phyloP scores from a whole-genome alignment of 2,113 vertebrate species.

The Mustelus asterias region DNA sequence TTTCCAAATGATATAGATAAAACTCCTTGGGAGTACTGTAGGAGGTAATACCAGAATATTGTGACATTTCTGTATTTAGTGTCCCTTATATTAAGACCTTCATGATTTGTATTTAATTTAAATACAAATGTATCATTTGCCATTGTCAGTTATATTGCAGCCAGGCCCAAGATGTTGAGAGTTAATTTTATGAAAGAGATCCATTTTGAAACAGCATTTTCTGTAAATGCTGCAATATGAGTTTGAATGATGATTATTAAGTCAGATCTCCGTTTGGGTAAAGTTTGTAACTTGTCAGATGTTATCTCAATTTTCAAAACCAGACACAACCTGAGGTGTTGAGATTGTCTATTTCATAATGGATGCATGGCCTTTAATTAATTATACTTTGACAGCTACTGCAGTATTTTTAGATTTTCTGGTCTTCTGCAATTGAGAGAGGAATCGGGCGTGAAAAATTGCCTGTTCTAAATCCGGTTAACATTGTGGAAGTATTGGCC shows the following conservation, averaged over 20 bases:
- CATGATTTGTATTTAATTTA: background rate
- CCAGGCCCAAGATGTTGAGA: background rate
- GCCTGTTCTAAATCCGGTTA: background rate
- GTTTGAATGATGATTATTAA: background rate
- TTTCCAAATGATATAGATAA: background rate
- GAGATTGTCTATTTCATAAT: background rate
- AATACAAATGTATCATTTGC: background rate
- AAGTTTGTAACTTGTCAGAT: background rate
- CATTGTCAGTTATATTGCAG: background rate
- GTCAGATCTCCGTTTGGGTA: background rate
- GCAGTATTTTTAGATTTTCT: background rate
- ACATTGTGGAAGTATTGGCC: background rate
- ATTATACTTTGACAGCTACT: background rate
- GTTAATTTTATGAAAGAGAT: background rate
- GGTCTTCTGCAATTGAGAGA: background rate
- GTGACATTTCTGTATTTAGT: background rate
- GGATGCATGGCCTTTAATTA: background rate
- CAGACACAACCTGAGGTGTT: too few relatives aligned
- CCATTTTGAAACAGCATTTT: background rate
- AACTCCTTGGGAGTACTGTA: background rate
- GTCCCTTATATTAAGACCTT: background rate
- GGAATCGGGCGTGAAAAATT: background rate
- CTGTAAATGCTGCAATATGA: background rate
- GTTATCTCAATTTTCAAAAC: too few relatives aligned
- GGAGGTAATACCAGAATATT: background rate